Evolutionary conservation across 2,113 vertebrate species (phyloP).

Genomic region (Coryphaenoides rupestris): DNA sequence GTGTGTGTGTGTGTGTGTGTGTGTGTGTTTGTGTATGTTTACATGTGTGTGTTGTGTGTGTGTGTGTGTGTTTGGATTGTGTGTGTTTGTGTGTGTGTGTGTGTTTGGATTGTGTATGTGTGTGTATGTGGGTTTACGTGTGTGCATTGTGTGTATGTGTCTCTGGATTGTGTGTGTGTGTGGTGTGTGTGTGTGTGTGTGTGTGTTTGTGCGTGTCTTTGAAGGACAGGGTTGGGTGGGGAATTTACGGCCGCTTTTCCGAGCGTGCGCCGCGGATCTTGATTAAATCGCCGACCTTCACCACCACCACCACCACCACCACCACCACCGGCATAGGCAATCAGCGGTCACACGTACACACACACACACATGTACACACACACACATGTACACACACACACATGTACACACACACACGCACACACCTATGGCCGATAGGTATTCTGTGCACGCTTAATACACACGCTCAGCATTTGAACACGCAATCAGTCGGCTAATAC

Average conservation of each 20-base stretch:
- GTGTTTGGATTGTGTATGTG: too few relatives aligned
- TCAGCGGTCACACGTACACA: constrained; percentile 41
- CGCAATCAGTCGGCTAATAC: constrained; percentile 67
- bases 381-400: constrained; percentile 19
- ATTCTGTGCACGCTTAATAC: constrained; percentile 15
- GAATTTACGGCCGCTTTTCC: constrained; percentile 57
- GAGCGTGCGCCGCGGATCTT: constrained; percentile 53
- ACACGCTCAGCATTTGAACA: constrained; percentile 23
- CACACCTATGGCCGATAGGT: constrained; percentile 43
- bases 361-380: constrained; percentile 22
- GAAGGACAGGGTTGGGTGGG: constrained; percentile 3
- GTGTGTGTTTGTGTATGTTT: too few relatives aligned
- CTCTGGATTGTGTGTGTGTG: too few relatives aligned
- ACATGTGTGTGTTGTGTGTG: too few relatives aligned
- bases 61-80: constrained; percentile 9
- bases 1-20: too few relatives aligned
- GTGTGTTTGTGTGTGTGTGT: constrained; percentile 5
- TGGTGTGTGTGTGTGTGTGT: too few relatives aligned
- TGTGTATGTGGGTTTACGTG: too few relatives aligned
- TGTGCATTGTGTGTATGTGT: too few relatives aligned
- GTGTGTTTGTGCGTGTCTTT: constrained; percentile 31
- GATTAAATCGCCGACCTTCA: constrained; percentile 78
- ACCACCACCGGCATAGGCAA: constrained; percentile 58
- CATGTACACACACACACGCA: constrained; percentile 17
- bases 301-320: constrained; percentile 65